These are phyloP conservation scores for Clanis bilineata DNA, from an alignment of 2,888 invertebrate genomes.

Conservation along the genomic window DNA sequence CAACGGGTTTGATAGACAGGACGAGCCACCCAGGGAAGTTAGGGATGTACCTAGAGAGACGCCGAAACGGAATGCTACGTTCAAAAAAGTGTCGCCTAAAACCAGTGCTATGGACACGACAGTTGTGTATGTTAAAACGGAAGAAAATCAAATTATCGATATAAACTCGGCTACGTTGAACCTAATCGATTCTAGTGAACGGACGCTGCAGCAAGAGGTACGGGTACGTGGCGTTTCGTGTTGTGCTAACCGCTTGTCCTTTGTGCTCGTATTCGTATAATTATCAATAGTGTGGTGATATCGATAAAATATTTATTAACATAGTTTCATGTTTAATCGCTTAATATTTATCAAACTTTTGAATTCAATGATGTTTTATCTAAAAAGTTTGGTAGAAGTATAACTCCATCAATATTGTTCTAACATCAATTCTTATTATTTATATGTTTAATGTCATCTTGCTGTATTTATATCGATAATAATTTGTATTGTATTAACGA, in stretches of 20 bases:
- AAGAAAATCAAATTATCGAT: conserved; percentile 66
- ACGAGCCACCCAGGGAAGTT: conserved; percentile 52
- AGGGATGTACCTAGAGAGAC: conserved; percentile 64
- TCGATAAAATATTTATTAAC: background rate
- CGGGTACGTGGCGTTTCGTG: conserved; percentile 29
- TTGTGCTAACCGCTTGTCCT: conserved; percentile 7
- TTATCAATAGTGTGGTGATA: background rate
- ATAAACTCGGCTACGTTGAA: conserved; percentile 74
- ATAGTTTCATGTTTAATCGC: background rate
- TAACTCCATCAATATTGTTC: too few relatives aligned
- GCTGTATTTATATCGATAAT: background rate
- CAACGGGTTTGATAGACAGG: conserved; percentile 52
- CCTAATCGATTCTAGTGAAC: conserved; percentile 60
- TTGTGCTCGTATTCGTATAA: background rate
- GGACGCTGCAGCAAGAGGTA: conserved; percentile 53
- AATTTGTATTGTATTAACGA: background rate
- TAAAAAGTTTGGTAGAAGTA: too few relatives aligned
- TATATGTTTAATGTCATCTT: background rate
- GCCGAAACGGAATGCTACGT: conserved; percentile 67
- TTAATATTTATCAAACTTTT: background rate
- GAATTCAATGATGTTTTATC: background rate
- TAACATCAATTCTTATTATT: background rate
- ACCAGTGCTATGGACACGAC: conserved; percentile 59
- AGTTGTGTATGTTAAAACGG: conserved; percentile 59
- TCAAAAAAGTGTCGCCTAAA: conserved; percentile 64